Base-by-base conservation (phyloP, 92 coral and sea anemone genomes). In the Siderastrea siderea region DNA sequence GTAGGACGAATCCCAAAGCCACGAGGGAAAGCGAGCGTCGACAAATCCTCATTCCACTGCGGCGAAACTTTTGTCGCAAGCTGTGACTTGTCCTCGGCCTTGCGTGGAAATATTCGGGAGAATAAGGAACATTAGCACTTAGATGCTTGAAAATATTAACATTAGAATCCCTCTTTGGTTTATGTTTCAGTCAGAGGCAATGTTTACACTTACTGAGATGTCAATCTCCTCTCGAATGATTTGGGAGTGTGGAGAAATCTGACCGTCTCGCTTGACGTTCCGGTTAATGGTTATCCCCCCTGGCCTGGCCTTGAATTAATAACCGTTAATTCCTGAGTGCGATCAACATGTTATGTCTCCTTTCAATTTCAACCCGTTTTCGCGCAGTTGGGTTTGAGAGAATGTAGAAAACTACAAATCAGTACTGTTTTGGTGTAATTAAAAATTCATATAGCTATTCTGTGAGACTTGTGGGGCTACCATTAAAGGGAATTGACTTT, bases 141-240 rank as follows among this genome's bases (percentile, higher is more conserved):
- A 73, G 11, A 82, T 47, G 70, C 54, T 47, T 69, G 11, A 58
- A 59, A 46, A 46, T 14, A 82, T 57, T 82, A 84, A 84, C 77
- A 82, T 82, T 72, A 6, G 87, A 84, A 50, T 51, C 71, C 61
- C 63, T 84, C 71, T 13, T 48, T 74, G 87, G 81, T 73, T 73
- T 74, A 73, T 50, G 73, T 73, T 84, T 74, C 87, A 63, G 65
- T 11, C 87, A 83, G 67, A 69, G 73, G 47, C 67, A 68, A 74
- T 84, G 87, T 84, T 84, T 84, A 84, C 87, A 84, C 80, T 84
- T 74, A 84, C 80, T 44, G 16, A 62, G 72, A 38, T 84, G 87
- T 84, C 87, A 84, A 84, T 84, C 87, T 84, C 47, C 51, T 74
- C 81, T 82, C 47, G 68, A 53, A 47, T 11, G 57, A 12, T 19